Evolutionary conservation across 2,113 vertebrate genomes (phyloP), one percentile per base, ranked within the genome.

Genomic region (Dolichallabes microphthalmus): DNA sequence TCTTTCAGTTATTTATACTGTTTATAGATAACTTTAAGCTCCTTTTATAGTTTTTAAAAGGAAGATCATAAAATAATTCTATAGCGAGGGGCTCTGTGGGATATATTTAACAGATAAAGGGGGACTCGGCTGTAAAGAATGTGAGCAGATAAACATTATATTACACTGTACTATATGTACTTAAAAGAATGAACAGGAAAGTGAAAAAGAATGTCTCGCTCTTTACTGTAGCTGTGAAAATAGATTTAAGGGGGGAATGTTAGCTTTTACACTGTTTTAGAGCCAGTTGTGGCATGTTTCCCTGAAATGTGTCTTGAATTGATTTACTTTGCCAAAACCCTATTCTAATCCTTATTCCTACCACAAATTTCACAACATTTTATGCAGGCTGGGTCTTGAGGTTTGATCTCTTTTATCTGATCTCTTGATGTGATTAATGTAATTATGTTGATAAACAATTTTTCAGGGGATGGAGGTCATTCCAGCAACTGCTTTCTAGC

Each of bases 401-500:
- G 35, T 20, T 22, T n/a, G n/a, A n/a, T n/a, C n/a, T n/a, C n/a
- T 64, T 11, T 0, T 80, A 50, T n/a, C 60, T 52, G 64, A 63
- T 79, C 30, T 60, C 57, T 25, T 60, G 60, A 60, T 81, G 79
- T 81, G 60, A 60, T 55, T 50, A 39, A 63, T 13, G 10, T 63
- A 63, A 81, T 64, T 64, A 39, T 79, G 3, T 27, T 50, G 60
- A 64, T 64, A 81, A 64, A 64, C 32, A 81, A 52, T 79, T 50
- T n/a, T 81, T 66, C 39, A 73, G 58, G 39, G 69, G 60, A 82
- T 86, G 78, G 82, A 88, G 86, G 53, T 53, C 52, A 89, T 89
- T 88, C 83, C 63, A 63, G 68, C 27, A 58, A 64, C 82, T 69
- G 83, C 39, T 84, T 74, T 78, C 68, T 83, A 85, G 55, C 71